These are phyloP conservation scores for Lasioglossum marginatum DNA, from an alignment of 2,888 invertebrate genomes.

Conservation along the genomic window DNA sequence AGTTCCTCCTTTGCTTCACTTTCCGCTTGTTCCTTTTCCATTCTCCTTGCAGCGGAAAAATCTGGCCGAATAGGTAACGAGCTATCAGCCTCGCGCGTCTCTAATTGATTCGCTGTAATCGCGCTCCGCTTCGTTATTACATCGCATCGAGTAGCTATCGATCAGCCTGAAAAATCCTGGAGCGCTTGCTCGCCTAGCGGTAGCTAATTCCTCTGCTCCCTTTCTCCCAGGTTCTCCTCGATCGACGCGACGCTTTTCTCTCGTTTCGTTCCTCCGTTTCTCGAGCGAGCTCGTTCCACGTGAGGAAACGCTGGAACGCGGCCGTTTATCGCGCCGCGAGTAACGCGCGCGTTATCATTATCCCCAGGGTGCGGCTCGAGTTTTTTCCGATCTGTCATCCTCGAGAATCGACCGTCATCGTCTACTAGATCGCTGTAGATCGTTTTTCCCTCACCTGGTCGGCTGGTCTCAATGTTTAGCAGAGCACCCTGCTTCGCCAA, in stretches of 20 bases:
- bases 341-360: conserved; percentile 49
- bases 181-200: neutral
- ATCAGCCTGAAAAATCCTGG: conserved; percentile 1
- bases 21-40: conserved; percentile 28
- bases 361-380: conserved; percentile 32
- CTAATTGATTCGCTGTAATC: conserved; percentile 61
- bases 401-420: neutral
- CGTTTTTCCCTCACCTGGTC: conserved; percentile 4
- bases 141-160: neutral
- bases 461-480: no score
- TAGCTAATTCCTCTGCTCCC: conserved; percentile 10
- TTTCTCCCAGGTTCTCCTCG: neutral
- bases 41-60: conserved; percentile 48
- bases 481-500: no score
- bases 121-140: conserved; percentile 36
- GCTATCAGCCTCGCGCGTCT: conserved; percentile 52
- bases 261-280: neutral
- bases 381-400: conserved; percentile 34
- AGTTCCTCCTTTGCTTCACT: neutral
- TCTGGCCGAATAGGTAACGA: conserved; percentile 22
- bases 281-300: neutral
- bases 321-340: conserved; percentile 35
- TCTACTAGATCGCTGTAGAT: neutral
- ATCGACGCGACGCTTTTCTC: neutral
- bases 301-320: conserved; percentile 28